These are phyloP conservation scores for Pipistrellus kuhlii DNA, from an alignment of 2,797 vertebrate species.

Conservation along the genomic window DNA sequence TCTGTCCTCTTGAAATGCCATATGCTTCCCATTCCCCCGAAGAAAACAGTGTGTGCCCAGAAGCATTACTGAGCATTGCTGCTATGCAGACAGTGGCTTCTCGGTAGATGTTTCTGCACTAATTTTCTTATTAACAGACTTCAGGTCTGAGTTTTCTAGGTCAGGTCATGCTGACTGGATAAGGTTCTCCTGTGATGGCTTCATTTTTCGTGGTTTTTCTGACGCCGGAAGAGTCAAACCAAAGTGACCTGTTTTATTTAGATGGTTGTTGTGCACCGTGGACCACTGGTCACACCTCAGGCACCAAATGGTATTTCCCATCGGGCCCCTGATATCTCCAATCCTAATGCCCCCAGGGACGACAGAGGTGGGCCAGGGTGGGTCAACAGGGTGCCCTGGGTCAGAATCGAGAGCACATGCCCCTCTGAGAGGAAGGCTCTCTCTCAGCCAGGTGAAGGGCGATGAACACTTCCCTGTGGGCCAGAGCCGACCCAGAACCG, in stretches of 20 bases:
- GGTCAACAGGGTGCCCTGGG: fast-evolving
- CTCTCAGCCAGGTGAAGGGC: neutral
- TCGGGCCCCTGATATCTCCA: neutral
- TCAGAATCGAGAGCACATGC: neutral
- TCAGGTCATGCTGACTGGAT: neutral
- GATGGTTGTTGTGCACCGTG: neutral
- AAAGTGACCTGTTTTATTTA: neutral
- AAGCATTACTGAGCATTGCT: neutral
- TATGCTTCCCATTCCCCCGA: neutral
- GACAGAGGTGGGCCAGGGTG: neutral
- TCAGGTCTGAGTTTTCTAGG: conserved; percentile 14
- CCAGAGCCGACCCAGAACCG: neutral
- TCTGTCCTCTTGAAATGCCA: neutral
- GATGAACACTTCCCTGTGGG: neutral
- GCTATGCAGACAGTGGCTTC: neutral
- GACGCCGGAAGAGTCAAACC: neutral
- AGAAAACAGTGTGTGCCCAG: neutral
- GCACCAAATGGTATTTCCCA: neutral
- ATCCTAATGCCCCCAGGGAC: neutral
- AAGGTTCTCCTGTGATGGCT: neutral
- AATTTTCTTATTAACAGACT: neutral
- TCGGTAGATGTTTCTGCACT: neutral
- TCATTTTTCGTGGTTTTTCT: neutral
- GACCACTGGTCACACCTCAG: neutral
- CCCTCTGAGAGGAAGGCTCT: neutral